Evolutionary conservation across 1,140 invertebrate species (phyloP).

Genomic region (Drosophila obscura): DNA sequence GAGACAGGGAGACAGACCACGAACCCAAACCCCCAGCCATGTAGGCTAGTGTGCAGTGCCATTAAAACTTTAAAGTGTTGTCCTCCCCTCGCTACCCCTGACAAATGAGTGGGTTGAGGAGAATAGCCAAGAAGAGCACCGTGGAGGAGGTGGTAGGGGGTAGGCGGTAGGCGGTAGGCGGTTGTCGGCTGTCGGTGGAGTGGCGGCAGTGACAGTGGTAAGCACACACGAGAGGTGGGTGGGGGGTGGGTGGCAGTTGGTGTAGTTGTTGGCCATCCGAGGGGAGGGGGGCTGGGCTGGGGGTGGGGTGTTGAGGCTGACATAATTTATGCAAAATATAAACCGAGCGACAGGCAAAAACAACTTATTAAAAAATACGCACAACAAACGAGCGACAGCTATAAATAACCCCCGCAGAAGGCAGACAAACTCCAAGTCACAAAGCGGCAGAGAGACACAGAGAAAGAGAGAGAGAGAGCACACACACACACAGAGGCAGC

Average conservation of each 20-base stretch:
- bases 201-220: not conserved
- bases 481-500: not conserved
- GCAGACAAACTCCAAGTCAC: not conserved
- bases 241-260: not conserved
- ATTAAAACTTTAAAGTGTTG: slow-evolving; percentile 66
- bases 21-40: not conserved
- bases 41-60: slow-evolving; percentile 25
- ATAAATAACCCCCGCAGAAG: slow-evolving; percentile 59
- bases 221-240: too few species aligned
- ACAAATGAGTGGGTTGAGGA: too few species aligned
- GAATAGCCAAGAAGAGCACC: too few species aligned
- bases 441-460: not conserved
- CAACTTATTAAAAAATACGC: slow-evolving; percentile 72
- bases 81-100: not conserved
- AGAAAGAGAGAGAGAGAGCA: not conserved
- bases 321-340: slow-evolving; percentile 80
- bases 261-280: not conserved
- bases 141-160: not conserved
- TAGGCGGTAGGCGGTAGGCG: not conserved
- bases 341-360: slow-evolving; percentile 66
- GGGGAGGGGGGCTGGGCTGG: not conserved
- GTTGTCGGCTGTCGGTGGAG: too few species aligned
- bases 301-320: slow-evolving; percentile 40
- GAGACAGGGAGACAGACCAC: slow-evolving; percentile 6
- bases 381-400: slow-evolving; percentile 71